Percentiles rank a stretch among this genome's conserved stretches.
phyloP scores from a whole-genome alignment of 2,797 vertebrate genomes.

The Sphenodon punctatus region DNA sequence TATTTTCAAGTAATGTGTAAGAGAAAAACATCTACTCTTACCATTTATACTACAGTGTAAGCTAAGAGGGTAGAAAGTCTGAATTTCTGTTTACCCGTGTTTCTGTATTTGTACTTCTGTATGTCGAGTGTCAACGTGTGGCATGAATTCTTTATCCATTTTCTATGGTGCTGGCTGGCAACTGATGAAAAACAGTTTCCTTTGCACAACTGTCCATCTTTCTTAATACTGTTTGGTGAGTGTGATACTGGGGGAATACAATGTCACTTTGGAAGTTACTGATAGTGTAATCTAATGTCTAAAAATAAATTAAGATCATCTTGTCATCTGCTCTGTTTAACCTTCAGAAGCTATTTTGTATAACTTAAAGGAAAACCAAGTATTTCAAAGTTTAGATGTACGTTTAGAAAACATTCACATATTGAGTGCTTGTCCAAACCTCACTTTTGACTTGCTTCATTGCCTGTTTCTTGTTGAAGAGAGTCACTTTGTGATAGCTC shows the following conservation, averaged over 20 bases:
- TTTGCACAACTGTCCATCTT: constrained; percentile 46
- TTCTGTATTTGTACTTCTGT: constrained; percentile 52
- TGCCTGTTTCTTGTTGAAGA: neutral
- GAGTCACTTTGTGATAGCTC: neutral
- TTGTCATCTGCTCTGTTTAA: constrained; percentile 31
- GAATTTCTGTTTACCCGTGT: constrained; percentile 39
- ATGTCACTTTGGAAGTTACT: constrained; percentile 26
- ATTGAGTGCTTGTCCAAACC: constrained; percentile 1
- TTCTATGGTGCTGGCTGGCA: constrained; percentile 43
- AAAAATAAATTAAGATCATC: constrained; percentile 57
- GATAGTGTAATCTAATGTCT: constrained; percentile 59
- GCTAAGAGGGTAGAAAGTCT: neutral
- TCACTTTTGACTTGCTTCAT: neutral
- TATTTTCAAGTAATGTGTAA: neutral
- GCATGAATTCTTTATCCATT: constrained; percentile 52
- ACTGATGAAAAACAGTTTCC: constrained; percentile 68
- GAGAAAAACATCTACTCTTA: neutral
- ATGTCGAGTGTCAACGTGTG: constrained; percentile 22
- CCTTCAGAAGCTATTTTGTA: neutral
- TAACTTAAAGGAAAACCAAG: neutral
- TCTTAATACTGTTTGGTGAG: constrained; percentile 41
- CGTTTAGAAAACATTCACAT: neutral
- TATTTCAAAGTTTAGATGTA: neutral
- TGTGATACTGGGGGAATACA: constrained; percentile 39
- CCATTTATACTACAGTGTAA: constrained; percentile 11